Evolutionary conservation across 2,113 vertebrate genomes (phyloP).

Genomic region (Noctilio leporinus): DNA sequence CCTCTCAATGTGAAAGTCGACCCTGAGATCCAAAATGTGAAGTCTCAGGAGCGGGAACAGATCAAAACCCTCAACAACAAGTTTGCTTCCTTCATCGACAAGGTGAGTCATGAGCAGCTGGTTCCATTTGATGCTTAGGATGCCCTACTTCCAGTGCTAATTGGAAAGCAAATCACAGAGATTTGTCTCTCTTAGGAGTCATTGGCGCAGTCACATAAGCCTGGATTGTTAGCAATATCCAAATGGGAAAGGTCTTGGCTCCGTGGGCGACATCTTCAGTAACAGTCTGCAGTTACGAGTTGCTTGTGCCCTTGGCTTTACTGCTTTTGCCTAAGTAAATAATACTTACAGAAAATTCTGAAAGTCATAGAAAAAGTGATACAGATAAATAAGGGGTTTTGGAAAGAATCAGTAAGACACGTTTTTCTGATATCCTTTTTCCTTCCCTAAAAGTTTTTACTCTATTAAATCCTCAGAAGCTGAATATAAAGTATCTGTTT

Average conservation of each 20-base stretch:
- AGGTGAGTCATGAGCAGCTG: slow-evolving; percentile 32
- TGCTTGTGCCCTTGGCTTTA: background rate
- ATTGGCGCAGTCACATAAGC: background rate
- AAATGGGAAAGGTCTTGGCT: background rate
- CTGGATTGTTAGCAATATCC: background rate
- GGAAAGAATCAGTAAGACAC: background rate
- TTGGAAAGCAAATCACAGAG: background rate
- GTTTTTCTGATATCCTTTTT: background rate
- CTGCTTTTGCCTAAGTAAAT: background rate
- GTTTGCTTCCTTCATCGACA: slow-evolving; percentile 72
- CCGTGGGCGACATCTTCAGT: background rate
- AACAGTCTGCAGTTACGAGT: background rate
- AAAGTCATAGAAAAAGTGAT: background rate
- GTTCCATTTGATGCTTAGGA: background rate
- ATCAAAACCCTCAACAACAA: slow-evolving; percentile 73
- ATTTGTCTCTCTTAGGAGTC: background rate
- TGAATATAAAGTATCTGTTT: background rate
- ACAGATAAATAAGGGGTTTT: background rate
- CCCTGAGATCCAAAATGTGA: slow-evolving; percentile 58
- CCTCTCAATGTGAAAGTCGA: slow-evolving; percentile 87
- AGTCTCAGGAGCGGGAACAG: slow-evolving; percentile 67
- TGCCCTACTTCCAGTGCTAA: background rate
- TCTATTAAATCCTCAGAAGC: background rate
- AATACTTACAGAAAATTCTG: background rate
- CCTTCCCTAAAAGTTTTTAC: background rate